These are phyloP conservation scores for Diabrotica virgifera DNA, from an alignment of 1,140 invertebrate genomes.

Conservation along the genomic window DNA sequence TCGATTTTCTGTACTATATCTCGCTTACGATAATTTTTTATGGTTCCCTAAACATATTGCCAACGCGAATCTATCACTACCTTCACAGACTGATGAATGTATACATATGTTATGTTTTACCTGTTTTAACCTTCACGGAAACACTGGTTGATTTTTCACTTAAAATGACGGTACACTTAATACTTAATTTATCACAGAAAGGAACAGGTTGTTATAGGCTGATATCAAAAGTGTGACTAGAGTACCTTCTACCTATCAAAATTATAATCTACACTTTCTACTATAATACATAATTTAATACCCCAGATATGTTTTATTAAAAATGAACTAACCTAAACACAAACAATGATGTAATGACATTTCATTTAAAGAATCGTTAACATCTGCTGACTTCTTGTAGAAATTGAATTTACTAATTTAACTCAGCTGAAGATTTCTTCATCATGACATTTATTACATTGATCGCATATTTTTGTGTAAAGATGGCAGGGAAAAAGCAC, in stretches of 20 bases:
- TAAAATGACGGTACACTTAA: constrained; percentile 14
- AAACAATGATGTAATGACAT: constrained; percentile 17
- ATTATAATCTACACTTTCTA: constrained; percentile 20
- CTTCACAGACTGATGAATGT: neutral
- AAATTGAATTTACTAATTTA: too few species aligned
- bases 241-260: constrained; percentile 13
- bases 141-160: constrained; percentile 4
- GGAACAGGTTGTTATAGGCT: constrained; percentile 1
- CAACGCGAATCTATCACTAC: neutral
- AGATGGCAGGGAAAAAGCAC: too few species aligned
- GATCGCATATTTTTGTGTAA: too few species aligned
- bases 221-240: constrained; percentile 19
- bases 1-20: constrained; percentile 16
- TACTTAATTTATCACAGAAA: constrained; percentile 26
- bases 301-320: constrained; percentile 6
- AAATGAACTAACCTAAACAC: constrained; percentile 17
- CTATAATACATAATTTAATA: constrained; percentile 12
- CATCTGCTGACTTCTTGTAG: too few species aligned
- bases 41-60: constrained; percentile 1
- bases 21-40: constrained; percentile 3
- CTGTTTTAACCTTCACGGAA: neutral
- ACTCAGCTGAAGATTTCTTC: too few species aligned
- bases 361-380: constrained; percentile 11
- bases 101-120: neutral
- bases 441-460: too few species aligned